Evolutionary conservation across 2,888 invertebrate species (phyloP).

Genomic region (Mythimna impura): DNA sequence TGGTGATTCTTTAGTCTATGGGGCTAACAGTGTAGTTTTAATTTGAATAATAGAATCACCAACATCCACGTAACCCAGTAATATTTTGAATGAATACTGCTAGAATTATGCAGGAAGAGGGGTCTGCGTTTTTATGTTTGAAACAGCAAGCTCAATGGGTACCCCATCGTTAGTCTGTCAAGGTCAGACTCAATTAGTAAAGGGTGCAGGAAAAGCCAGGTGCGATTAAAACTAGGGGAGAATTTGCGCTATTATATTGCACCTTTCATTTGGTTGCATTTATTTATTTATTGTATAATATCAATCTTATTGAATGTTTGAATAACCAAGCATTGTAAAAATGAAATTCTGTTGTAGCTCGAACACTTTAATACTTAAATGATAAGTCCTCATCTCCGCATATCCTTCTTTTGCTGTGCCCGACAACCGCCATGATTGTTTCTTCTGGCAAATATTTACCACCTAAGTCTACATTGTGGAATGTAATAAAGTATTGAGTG

Average conservation of each 20-base stretch:
- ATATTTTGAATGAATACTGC: not conserved
- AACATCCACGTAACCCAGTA: not conserved
- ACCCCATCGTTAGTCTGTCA: slow-evolving; percentile 8
- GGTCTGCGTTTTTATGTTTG: slow-evolving; percentile 1
- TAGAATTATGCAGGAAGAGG: not conserved
- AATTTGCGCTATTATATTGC: not conserved
- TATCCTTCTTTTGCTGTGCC: too few species aligned
- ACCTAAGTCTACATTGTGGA: too few species aligned
- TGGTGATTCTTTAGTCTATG: too few species aligned
- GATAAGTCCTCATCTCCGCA: too few species aligned
- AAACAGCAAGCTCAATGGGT: slow-evolving; percentile 17
- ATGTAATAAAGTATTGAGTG: too few species aligned
- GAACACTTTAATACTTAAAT: too few species aligned
- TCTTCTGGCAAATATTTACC: too few species aligned
- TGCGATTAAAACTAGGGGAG: slow-evolving; percentile 19
- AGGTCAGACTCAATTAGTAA: slow-evolving; percentile 22
- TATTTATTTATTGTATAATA: slow-evolving; percentile 3
- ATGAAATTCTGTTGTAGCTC: not conserved
- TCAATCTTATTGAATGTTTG: not conserved
- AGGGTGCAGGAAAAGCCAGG: slow-evolving; percentile 38
- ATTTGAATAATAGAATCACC: not conserved
- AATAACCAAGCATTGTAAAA: not conserved
- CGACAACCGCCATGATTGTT: too few species aligned
- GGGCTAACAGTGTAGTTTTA: not conserved
- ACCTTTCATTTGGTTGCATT: not conserved